Conservation (phyloP, 1,140 invertebrate species). For the Drosophila kanapiae region DNA sequence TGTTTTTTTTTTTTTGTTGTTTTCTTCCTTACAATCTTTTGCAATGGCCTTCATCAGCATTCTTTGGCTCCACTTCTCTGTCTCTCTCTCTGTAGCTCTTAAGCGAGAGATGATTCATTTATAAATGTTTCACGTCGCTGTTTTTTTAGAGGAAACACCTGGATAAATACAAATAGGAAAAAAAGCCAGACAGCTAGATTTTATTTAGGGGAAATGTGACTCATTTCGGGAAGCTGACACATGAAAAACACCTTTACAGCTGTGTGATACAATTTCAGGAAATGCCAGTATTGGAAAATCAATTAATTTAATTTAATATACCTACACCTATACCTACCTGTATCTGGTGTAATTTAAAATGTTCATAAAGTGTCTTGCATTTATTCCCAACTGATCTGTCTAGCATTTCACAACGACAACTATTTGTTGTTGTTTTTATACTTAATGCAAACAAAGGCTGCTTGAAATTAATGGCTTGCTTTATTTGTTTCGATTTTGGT, state of each 20-base stretch:
- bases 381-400: too few relatives aligned
- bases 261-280: neutral
- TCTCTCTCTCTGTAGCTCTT: conserved; percentile 14
- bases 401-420: too few relatives aligned
- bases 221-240: conserved; percentile 34
- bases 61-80: conserved; percentile 47
- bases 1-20: neutral
- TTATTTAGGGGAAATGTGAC: conserved; percentile 38
- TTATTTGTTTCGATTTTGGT: conserved; percentile 7
- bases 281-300: neutral
- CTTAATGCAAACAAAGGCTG: conserved; percentile 5
- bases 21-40: conserved; percentile 45
- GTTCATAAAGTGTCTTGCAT: too few relatives aligned
- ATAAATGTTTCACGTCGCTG: conserved; percentile 43
- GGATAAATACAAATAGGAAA: conserved; percentile 61
- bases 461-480: conserved; percentile 10
- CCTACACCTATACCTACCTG: too few relatives aligned
- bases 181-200: conserved; percentile 21
- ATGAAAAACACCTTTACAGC: neutral
- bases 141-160: conserved; percentile 71
- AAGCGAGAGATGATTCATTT: conserved; percentile 55
- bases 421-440: too few relatives aligned
- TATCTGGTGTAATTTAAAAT: too few relatives aligned
- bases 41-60: conserved; percentile 72
- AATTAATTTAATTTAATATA: neutral